Evolutionary conservation across 2,113 vertebrate genomes (phyloP).

Genomic region (Zosterops lateralis): DNA sequence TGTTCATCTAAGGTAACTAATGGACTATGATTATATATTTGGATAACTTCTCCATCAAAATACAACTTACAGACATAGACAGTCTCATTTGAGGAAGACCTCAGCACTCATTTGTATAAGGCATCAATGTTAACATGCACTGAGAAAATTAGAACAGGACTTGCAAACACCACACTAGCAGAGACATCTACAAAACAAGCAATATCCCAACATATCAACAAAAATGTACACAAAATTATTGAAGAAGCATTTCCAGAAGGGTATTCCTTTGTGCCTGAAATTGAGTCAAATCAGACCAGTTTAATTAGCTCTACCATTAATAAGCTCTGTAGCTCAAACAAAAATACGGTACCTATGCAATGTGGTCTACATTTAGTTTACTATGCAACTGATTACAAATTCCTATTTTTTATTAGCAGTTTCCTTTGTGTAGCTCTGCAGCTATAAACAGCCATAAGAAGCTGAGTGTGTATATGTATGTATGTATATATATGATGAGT

Average conservation of each 20-base stretch:
- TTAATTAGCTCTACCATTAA: background rate
- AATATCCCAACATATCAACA: background rate
- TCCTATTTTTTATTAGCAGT: background rate
- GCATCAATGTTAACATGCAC: background rate
- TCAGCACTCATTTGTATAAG: background rate
- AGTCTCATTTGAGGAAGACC: background rate
- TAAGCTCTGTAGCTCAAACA: background rate
- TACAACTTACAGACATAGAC: background rate
- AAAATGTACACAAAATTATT: background rate
- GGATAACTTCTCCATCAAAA: background rate
- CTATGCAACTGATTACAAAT: background rate
- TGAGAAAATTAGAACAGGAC: background rate
- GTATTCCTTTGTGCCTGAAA: background rate
- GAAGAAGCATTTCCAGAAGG: background rate
- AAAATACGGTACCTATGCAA: accelerated
- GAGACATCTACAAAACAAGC: background rate
- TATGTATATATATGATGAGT: background rate
- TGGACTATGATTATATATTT: background rate
- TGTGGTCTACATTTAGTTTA: background rate
- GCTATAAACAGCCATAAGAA: background rate
- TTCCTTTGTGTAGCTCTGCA: background rate
- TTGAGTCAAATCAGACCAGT: background rate
- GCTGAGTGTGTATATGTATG: background rate
- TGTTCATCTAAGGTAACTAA: background rate
- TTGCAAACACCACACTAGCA: background rate